Base-by-base conservation (phyloP, 1,140 invertebrate species). In the Pristionchus pacificus region DNA sequence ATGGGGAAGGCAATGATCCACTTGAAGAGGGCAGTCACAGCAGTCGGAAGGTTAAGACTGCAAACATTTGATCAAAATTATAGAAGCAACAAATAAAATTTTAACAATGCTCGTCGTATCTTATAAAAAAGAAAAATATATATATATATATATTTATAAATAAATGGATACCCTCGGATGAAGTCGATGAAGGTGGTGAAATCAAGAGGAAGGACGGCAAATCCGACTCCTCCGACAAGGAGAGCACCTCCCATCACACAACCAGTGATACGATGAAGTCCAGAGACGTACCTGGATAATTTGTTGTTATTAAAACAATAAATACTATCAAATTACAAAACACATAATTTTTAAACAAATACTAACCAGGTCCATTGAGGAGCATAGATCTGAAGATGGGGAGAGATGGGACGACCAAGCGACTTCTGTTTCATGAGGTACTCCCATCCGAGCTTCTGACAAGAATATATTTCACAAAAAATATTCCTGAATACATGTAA, bases 231-330 rank as follows among this genome's bases (percentile, higher is more conserved):
- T 63, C 80, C 80, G 31, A 81, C 32, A 13, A 83, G 63, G 2
- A 81, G 70, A 58, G 77, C 78, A 28, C 78, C 79, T 13, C 67
- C 77, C 80, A 82, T 82, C n/a, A 82, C 61, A 31, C 80, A 80
- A 28, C 79, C 80, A 31, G 58, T 58, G 58, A 82, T 78, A 31
- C 80, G 80, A 70, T 84, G 80, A 14, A 72, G 62, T n/a, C 80
- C 80, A 32, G 80, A 82, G 33, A 82, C 32, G n/a, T 70, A 64
- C 67, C 67, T 69, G 57, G 28, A 69, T 14, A 61, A 19, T 57
- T n/a, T n/a, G n/a, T n/a, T 49, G 38, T 49, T 49, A 10, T 49
- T 49, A 49, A 60, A 10, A 24, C 24, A 60, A 25, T 60, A 27
- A n/a, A n/a, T 60, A 27, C 24, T 60, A 10, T 30, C 24, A 3